Evolutionary conservation across 2,113 vertebrate species (phyloP).

Genomic region (Scomber japonicus): DNA sequence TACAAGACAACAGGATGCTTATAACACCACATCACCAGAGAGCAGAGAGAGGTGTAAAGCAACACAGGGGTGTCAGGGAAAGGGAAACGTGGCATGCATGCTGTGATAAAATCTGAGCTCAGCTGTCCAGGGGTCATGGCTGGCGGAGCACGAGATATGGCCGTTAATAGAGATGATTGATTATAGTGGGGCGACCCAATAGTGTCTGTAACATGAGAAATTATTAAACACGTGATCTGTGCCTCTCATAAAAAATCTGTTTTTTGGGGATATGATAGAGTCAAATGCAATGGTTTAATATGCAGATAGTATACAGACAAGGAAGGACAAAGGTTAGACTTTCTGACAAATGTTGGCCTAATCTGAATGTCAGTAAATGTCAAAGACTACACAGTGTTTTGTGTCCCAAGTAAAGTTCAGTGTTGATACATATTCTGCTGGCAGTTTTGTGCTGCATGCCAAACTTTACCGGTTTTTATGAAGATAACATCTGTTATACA

Average conservation of each 20-base stretch:
- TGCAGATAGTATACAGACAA: constrained; percentile 63
- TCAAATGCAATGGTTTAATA: constrained; percentile 57
- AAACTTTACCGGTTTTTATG: neutral
- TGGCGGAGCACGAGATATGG: constrained; percentile 76
- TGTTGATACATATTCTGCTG: constrained; percentile 55
- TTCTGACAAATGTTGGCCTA: constrained; percentile 73
- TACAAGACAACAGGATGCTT: constrained; percentile 54
- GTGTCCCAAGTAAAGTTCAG: constrained; percentile 65
- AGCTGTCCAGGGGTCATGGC: constrained; percentile 80
- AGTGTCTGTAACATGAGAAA: constrained; percentile 66
- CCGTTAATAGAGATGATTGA: constrained; percentile 83
- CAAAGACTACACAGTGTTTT: constrained; percentile 63
- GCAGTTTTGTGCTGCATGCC: constrained; percentile 12
- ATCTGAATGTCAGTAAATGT: constrained; percentile 75
- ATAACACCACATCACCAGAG: constrained; percentile 53
- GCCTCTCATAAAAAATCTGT: constrained; percentile 59
- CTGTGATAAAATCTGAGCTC: constrained; percentile 78
- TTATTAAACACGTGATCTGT: constrained; percentile 72
- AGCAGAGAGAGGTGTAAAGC: constrained; percentile 48
- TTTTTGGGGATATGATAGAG: constrained; percentile 29
- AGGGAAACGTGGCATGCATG: constrained; percentile 65
- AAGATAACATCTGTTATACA: constrained; percentile 28
- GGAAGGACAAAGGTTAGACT: constrained; percentile 70
- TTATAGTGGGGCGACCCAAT: constrained; percentile 62
- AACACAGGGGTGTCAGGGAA: constrained; percentile 63